Base-by-base conservation (phyloP, 1,140 invertebrate species). In the Drosophila mojavensis region DNA sequence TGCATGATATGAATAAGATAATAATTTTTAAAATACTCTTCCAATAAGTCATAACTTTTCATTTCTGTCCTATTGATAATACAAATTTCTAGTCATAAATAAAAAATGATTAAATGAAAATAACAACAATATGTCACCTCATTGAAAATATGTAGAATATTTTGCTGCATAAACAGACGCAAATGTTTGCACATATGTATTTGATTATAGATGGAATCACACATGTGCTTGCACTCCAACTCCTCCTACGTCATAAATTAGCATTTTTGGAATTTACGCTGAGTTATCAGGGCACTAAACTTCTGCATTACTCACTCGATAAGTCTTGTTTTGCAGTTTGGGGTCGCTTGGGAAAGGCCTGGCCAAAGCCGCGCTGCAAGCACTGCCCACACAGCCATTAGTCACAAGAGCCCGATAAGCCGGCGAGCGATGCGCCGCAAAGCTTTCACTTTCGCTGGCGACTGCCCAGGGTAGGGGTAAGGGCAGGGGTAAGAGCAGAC, bases 401-500 rank as follows among this genome's bases (percentile, higher is more conserved):
- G 68, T 64, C 68, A 71, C 60, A 56, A 55, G n/a, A 24, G 48
- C 26, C 43, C 33, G 61, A 65, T 65, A 71, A 65, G 54, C 36
- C 9, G 1, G 20, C 2, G 59, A 65, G 15, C 39, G 48, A 60
- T 68, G 64, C 20, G 39, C 66, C 45, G 41, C 62, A 50, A 66
- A 59, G 61, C 70, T 74, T 77, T 77, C 75, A 74, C 75, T 73
- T 68, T 77, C 64, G 24, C 47, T 47, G 59, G 36, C 17, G 48
- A 4, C n/a, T 13, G 71, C 43, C 65, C 56, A 24, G 24, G 43
- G 11, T 53, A 58, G 45, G 36, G 43, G 13, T 58, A 53, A 36
- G 36, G 36, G 36, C 36, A 39, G 28, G 28, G 6, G 28, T 30
- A 30, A 30, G 28, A 7, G 28, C 28, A 39, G 28, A 3, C 0